Conservation (phyloP, 1,140 invertebrate genomes). For the Hycleus phaleratus region DNA sequence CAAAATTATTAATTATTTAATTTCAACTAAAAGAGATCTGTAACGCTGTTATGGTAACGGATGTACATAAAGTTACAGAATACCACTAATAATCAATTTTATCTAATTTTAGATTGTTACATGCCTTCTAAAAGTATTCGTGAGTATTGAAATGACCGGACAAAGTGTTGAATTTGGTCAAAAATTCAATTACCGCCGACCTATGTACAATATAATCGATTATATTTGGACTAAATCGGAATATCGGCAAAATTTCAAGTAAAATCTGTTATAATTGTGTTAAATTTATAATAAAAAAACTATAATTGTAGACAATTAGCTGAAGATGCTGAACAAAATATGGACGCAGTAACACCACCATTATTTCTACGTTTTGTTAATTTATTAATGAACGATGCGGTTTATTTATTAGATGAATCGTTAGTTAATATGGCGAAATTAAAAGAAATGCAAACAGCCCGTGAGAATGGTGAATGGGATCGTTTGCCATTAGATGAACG, state of each 20-base stretch:
- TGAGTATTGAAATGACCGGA: constrained; percentile 95
- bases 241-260: constrained; percentile 69
- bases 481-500: constrained; percentile 61
- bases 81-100: constrained; percentile 7
- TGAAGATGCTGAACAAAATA: constrained; percentile 71
- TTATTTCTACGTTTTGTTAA: constrained; percentile 91
- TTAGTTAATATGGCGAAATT: constrained; percentile 78
- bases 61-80: not conserved
- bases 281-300: not conserved
- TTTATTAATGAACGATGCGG: constrained; percentile 92
- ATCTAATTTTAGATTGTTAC: constrained; percentile 52
- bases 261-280: constrained; percentile 35
- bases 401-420: constrained; percentile 87
- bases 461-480: constrained; percentile 73
- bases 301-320: constrained; percentile 56
- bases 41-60: not conserved
- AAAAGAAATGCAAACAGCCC: constrained; percentile 61
- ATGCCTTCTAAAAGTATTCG: constrained; percentile 83
- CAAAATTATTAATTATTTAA: too few species aligned
- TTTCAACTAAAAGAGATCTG: too few species aligned
- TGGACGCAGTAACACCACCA: constrained; percentile 84
- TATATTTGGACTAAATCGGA: constrained; percentile 81
- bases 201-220: constrained; percentile 91
- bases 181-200: constrained; percentile 92
- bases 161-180: constrained; percentile 94